Base-by-base conservation (phyloP, 2,113 vertebrate species). In the Trichomycterus rosablanca region DNA sequence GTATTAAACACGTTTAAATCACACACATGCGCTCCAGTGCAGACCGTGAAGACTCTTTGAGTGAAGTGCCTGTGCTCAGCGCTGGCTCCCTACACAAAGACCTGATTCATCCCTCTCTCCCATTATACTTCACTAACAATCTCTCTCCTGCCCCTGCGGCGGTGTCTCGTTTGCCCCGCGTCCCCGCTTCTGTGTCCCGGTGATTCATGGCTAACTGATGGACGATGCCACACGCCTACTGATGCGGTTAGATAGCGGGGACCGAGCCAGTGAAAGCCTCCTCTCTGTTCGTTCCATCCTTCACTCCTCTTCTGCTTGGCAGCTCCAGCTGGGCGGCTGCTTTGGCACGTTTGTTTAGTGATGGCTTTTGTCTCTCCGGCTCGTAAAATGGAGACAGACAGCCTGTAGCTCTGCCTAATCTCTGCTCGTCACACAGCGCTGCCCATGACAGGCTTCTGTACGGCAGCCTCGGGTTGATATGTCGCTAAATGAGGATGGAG, bases 181-280 rank as follows among this genome's bases (percentile, higher is more conserved):
- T 49, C 53, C 54, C 35, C 20, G 16, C 46, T 39, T 63, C 67
- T 63, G 45, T 48, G 58, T 49, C 26, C 40, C 35, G 37, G 40
- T 74, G 67, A 74, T 70, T 60, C 60, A 70, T 59, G 37, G 72
- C 50, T 71, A 75, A 73, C 65, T 66, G 49, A 73, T 70, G 19
- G 2, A 55, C 16, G 48, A 7, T 46, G 35, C 62, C 15, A 19
- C 46, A 42, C 28, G 45, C 49, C 66, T 68, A 46, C 64, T 67
- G 57, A 68, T 28, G 22, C 49, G 59, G 40, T 55, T 63, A 43
- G 24, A 35, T 55, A 34, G 40, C 46, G 52, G 20, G 40, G 58
- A 35, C 42, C 24, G 23, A 30, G 39, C 37, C 5, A 15, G 16
- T 26, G 22, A 70, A 56, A 52, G 59, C 37, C 44, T 50, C 9